Evolutionary conservation across 2,888 invertebrate species (phyloP).

Genomic region (Argynnis bischoffii): DNA sequence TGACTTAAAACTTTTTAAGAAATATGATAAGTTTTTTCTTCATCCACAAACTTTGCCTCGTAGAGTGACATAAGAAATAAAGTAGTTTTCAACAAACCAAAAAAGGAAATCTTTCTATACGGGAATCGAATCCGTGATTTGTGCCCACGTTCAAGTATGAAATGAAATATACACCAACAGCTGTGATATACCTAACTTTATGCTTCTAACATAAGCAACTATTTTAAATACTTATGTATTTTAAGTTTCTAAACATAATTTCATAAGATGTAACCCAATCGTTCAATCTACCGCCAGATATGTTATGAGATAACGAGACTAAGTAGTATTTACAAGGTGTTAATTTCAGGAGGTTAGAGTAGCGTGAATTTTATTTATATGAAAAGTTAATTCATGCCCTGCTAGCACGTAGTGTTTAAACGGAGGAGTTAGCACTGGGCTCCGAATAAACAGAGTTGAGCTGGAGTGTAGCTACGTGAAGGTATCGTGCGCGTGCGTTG

Average conservation of each 20-base stretch:
- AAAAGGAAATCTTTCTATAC: no score
- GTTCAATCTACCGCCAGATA: slow-evolving; percentile 48
- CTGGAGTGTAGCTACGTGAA: slow-evolving; percentile 51
- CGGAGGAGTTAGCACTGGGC: slow-evolving; percentile 77
- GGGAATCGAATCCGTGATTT: no score
- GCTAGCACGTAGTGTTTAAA: slow-evolving; percentile 80
- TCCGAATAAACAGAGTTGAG: slow-evolving; percentile 73
- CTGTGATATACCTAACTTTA: no score
- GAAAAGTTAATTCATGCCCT: slow-evolving; percentile 81
- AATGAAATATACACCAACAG: no score
- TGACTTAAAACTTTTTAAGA: slow-evolving; percentile 8
- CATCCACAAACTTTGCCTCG: no score
- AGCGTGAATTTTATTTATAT: slow-evolving; percentile 83
- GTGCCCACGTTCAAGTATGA: no score
- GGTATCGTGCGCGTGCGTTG: slow-evolving; percentile 48
- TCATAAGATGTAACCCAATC: slow-evolving; percentile 35
- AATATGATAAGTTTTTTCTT: background rate
- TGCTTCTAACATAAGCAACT: no score
- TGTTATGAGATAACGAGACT: slow-evolving; percentile 71
- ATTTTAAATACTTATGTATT: no score
- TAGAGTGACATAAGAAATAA: no score
- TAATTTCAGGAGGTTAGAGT: slow-evolving; percentile 82
- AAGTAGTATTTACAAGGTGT: slow-evolving; percentile 80
- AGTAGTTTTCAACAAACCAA: no score
- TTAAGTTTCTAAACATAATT: slow-evolving; percentile 28